Conservation (phyloP, 2,797 vertebrate genomes). For the Notoglanidium macrostoma region DNA sequence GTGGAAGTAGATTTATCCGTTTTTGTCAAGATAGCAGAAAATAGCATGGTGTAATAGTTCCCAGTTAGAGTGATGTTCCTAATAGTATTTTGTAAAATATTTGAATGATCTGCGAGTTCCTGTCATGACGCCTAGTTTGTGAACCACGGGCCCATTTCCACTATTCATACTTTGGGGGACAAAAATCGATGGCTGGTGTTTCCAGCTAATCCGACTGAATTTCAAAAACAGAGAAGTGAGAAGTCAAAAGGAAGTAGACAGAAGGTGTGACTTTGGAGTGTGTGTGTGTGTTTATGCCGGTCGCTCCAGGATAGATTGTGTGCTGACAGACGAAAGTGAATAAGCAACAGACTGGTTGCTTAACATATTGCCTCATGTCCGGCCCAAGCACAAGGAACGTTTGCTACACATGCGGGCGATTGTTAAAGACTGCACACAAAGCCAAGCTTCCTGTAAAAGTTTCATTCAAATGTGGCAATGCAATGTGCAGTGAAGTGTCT, state of each 20-base stretch:
- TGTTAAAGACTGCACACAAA: background rate
- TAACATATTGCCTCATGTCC: background rate
- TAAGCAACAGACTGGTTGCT: background rate
- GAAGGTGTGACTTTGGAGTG: background rate
- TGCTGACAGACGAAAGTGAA: background rate
- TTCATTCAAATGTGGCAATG: background rate
- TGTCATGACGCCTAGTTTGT: background rate
- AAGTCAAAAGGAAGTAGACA: background rate
- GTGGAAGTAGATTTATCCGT: too few species aligned
- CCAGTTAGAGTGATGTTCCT: too few species aligned
- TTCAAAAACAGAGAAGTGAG: slow-evolving; percentile 7
- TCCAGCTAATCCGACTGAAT: background rate
- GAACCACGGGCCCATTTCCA: background rate
- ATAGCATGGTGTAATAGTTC: background rate
- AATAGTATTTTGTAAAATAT: too few species aligned
- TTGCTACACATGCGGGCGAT: background rate
- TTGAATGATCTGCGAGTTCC: background rate
- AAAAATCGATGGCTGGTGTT: background rate
- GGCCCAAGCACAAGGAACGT: background rate
- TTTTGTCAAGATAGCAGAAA: too few species aligned
- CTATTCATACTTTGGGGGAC: background rate
- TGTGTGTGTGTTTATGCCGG: background rate
- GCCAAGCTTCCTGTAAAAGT: background rate
- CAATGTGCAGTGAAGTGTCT: background rate
- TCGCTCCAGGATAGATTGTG: background rate